A percentile compares a stretch with the other conserved stretches of the same genome.
These are phyloP conservation scores for Corbicula japonica DNA, from an alignment of 2,888 invertebrate genomes.

Conservation along the genomic window DNA sequence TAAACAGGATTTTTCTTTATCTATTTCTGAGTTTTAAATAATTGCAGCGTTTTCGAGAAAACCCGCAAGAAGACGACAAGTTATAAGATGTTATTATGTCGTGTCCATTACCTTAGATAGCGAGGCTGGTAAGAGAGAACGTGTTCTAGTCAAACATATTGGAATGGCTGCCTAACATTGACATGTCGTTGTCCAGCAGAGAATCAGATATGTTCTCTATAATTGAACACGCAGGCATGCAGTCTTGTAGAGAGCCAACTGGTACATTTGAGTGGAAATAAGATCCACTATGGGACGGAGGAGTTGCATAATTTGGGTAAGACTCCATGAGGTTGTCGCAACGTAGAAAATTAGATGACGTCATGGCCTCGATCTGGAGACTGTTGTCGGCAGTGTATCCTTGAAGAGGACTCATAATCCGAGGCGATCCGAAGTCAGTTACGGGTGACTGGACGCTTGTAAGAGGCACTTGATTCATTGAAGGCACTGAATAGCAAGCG, in stretches of 20 bases:
- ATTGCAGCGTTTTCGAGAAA: too few relatives aligned
- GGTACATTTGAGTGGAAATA: slow-evolving; percentile 20
- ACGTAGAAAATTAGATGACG: slow-evolving; percentile 72
- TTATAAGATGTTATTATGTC: too few relatives aligned
- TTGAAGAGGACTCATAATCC: slow-evolving; percentile 71
- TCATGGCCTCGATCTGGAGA: slow-evolving; percentile 70
- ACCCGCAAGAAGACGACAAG: too few relatives aligned
- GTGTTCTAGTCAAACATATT: slow-evolving; percentile 60
- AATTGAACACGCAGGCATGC: slow-evolving; percentile 37
- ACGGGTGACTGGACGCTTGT: slow-evolving; percentile 53
- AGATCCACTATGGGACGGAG: slow-evolving; percentile 15
- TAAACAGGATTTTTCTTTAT: too few relatives aligned
- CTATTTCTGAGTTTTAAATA: too few relatives aligned
- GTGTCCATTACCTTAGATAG: too few relatives aligned
- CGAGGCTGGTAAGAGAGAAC: too few relatives aligned
- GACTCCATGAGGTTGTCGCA: slow-evolving; percentile 67
- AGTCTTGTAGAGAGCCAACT: slow-evolving; percentile 25
- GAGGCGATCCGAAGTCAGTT: slow-evolving; percentile 55
- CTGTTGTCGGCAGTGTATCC: slow-evolving; percentile 68
- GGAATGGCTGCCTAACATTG: slow-evolving; percentile 29
- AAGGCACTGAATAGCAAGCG: slow-evolving; percentile 58
- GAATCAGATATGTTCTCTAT: slow-evolving; percentile 49
- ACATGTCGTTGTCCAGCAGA: slow-evolving; percentile 45
- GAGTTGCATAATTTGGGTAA: slow-evolving; percentile 47
- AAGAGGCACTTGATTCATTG: slow-evolving; percentile 54